Evolutionary conservation across 2,888 invertebrate genomes (phyloP).

Genomic region (Panopea generosa): DNA sequence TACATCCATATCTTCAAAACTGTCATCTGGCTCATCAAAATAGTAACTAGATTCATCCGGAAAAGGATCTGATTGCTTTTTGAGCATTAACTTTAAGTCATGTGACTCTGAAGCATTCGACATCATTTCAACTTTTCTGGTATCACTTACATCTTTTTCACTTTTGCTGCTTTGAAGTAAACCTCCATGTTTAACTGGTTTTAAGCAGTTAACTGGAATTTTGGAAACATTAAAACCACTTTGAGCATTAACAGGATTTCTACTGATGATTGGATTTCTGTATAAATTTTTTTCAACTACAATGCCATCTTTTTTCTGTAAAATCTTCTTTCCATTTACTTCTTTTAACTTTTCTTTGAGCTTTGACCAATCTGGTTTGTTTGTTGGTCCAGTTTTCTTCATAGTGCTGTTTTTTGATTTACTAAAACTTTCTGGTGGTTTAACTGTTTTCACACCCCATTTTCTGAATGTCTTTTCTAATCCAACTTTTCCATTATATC

Average conservation of each 20-base stretch:
- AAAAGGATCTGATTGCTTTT: too few species aligned
- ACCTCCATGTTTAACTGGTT: too few species aligned
- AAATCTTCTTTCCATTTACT: slow-evolving; percentile 25
- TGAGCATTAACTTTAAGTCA: too few species aligned
- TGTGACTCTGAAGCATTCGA: background rate
- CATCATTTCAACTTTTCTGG: slow-evolving; percentile 14
- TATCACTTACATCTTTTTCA: too few species aligned
- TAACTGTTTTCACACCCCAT: background rate
- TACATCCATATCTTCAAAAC: slow-evolving; percentile 8
- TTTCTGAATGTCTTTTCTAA: slow-evolving; percentile 49
- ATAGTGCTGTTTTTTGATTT: too few species aligned
- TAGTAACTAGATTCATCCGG: too few species aligned
- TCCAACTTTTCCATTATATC: slow-evolving; percentile 45
- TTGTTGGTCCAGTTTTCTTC: too few species aligned
- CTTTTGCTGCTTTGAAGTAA: too few species aligned
- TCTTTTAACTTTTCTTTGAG: slow-evolving; percentile 44
- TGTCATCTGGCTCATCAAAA: too few species aligned
- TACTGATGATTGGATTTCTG: background rate
- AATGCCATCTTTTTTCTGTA: slow-evolving; percentile 17
- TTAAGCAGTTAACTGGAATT: too few species aligned
- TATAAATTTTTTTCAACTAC: slow-evolving; percentile 15
- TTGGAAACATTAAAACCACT: too few species aligned
- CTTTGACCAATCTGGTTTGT: slow-evolving; percentile 40
- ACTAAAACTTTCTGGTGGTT: background rate
- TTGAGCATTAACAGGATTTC: slow-evolving; percentile 2